These are phyloP conservation scores for Chloroclystis v-ata DNA, from an alignment of 2,888 invertebrate genomes.

Conservation along the genomic window DNA sequence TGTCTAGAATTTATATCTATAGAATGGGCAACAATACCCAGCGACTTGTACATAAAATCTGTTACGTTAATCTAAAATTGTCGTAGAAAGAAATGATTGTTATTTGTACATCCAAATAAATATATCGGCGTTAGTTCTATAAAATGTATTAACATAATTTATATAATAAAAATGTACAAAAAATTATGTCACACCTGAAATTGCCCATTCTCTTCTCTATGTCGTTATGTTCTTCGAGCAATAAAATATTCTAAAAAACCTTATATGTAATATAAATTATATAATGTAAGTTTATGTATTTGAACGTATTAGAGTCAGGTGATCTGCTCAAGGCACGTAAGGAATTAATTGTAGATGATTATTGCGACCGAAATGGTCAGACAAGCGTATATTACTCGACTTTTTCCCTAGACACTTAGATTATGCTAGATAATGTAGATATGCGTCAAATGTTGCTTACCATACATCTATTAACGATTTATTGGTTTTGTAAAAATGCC, in stretches of 20 bases:
- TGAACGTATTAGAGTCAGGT: conserved; percentile 42
- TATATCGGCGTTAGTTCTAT: conserved; percentile 9
- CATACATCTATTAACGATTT: conserved; percentile 23
- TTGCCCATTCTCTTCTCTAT: conserved; percentile 24
- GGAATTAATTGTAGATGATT: conserved; percentile 68
- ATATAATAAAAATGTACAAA: conserved; percentile 13
- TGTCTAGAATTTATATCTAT: conserved; percentile 9
- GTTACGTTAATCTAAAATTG: conserved; percentile 6
- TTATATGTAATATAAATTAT: conserved; percentile 29
- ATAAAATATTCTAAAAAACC: conserved; percentile 27
- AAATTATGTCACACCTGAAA: conserved; percentile 15
- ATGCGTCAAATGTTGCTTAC: conserved; percentile 34
- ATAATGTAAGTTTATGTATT: conserved; percentile 37
- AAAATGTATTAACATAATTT: conserved; percentile 1
- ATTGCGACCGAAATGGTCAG: conserved; percentile 36
- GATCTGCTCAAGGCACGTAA: conserved; percentile 71
- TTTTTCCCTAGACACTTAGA: conserved; percentile 60
- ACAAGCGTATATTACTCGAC: conserved; percentile 46
- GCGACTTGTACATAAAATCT: conserved; percentile 12
- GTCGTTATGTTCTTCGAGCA: conserved; percentile 26
- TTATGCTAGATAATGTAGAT: conserved; percentile 56
- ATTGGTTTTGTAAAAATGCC: conserved; percentile 5
- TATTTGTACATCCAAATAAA: conserved; percentile 16
- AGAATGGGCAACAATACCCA: conserved; percentile 17
- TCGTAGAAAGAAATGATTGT: background rate